Conservation (phyloP, 35 echinoderm and acorn worm species). For the Nesometra sesokonis region DNA sequence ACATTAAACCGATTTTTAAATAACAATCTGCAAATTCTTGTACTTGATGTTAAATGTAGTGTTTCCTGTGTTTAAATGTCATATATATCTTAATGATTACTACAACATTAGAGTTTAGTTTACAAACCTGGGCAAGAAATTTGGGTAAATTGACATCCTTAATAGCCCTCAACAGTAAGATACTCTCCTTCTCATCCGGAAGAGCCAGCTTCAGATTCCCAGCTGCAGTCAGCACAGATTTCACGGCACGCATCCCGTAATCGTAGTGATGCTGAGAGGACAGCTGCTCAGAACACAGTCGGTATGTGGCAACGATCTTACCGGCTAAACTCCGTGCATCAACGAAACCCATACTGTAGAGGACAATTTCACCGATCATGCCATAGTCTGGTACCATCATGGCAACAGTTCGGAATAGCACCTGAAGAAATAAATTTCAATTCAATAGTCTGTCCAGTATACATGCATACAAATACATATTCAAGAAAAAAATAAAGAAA, state of each 20-base stretch:
- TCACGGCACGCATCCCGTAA: constrained; percentile 97
- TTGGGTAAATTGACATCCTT: constrained; percentile 94
- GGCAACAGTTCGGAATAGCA: constrained; percentile 88
- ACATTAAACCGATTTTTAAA: no score
- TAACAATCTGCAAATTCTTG: no score
- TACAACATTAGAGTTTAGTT: no score
- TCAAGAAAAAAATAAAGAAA: no score
- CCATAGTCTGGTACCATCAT: constrained; percentile 99
- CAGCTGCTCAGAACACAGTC: constrained; percentile 78
- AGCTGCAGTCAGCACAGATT: constrained; percentile 85
- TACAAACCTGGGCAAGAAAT: constrained; percentile 81
- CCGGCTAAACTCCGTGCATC: constrained; percentile 88
- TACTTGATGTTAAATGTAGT: no score
- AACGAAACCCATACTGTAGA: constrained; percentile 96
- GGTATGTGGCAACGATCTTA: constrained; percentile 87
- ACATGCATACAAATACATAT: no score
- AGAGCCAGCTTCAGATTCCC: constrained; percentile 83
- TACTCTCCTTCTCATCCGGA: constrained; percentile 59
- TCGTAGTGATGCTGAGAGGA: constrained; percentile 96
- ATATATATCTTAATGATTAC: no score
- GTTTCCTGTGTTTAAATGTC: no score
- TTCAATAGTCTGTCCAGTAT: no score
- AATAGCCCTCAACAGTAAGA: constrained; percentile 81
- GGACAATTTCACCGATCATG: constrained; percentile 80
- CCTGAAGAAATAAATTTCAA: constrained; percentile 15